Percentiles rank a stretch among this genome's conserved stretches.
These are phyloP conservation scores for Drosophila biarmipes DNA, from an alignment of 1,140 invertebrate species.

Conservation along the genomic window DNA sequence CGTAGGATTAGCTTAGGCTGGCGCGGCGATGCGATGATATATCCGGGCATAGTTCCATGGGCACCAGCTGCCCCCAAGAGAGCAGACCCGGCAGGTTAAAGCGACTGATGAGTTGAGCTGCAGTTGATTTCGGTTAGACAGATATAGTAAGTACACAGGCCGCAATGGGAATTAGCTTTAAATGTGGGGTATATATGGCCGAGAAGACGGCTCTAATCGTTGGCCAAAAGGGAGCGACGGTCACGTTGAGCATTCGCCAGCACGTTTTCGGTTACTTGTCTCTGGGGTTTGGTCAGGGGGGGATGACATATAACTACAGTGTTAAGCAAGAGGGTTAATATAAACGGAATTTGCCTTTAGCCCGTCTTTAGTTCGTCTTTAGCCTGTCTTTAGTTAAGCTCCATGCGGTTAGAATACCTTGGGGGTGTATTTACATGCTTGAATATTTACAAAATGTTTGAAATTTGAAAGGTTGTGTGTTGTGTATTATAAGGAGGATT, in stretches of 20 bases:
- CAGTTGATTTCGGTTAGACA: conserved; percentile 44
- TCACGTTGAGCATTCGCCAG: conserved; percentile 61
- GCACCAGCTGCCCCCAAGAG: conserved; percentile 49
- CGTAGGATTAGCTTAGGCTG: conserved; percentile 30
- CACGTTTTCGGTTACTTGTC: conserved; percentile 67
- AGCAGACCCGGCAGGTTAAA: conserved; percentile 57
- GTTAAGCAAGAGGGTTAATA: conserved; percentile 55
- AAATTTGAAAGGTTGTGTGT: neutral
- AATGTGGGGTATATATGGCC: conserved; percentile 34
- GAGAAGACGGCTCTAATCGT: conserved; percentile 34
- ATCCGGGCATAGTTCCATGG: conserved; percentile 65
- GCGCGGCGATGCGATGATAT: conserved; percentile 32
- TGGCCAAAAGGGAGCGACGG: conserved; percentile 68
- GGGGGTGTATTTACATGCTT: neutral
- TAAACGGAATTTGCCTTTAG: conserved; percentile 51
- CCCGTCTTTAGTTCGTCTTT: conserved; percentile 51
- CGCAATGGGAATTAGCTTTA: conserved; percentile 62
- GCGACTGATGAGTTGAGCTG: conserved; percentile 41
- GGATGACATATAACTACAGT: conserved; percentile 72
- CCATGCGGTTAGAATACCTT: conserved; percentile 28
- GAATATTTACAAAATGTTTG: neutral
- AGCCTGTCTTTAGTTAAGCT: conserved; percentile 52
- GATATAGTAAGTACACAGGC: conserved; percentile 48
- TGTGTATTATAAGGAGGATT: neutral
- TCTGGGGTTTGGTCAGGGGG: conserved; percentile 1